A percentile compares a stretch with the other conserved stretches of the same genome.
Conservation (phyloP, 2,113 vertebrate species). For the Desmodus rotundus region DNA sequence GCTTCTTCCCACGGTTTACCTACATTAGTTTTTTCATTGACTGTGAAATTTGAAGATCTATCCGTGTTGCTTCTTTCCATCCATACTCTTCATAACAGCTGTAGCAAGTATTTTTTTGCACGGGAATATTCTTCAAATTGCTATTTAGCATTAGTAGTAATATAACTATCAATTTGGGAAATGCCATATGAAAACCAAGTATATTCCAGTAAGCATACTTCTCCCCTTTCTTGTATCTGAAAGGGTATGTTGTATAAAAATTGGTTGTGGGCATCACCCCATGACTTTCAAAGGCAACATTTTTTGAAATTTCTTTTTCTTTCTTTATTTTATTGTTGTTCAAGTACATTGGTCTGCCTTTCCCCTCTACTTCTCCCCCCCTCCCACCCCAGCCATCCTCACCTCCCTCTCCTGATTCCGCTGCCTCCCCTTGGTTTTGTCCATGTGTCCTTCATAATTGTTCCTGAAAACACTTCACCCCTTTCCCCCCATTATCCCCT, state of each 20-base stretch:
- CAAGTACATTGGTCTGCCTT: too few relatives aligned
- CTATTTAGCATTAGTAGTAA: neutral
- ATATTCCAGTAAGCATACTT: neutral
- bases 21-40: neutral
- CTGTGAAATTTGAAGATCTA: neutral
- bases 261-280: neutral
- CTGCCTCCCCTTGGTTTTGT: too few relatives aligned
- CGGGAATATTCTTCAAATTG: neutral
- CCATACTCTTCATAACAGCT: neutral
- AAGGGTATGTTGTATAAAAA: neutral
- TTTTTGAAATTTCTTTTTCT: neutral
- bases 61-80: rapidly evolving
- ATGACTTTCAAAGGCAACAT: neutral
- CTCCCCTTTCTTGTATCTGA: neutral
- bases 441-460: too few relatives aligned
- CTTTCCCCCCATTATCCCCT: too few relatives aligned
- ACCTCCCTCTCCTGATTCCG: too few relatives aligned
- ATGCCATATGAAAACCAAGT: neutral
- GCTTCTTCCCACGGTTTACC: neutral
- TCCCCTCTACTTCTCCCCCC: too few relatives aligned
- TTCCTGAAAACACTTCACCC: too few relatives aligned
- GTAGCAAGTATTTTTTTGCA: neutral
- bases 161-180: neutral
- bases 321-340: too few relatives aligned
- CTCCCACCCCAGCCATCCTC: too few relatives aligned